Evolutionary conservation across 2,113 vertebrate genomes (phyloP), one percentile per base, ranked within the genome.

Genomic region (Nycticebus coucang): DNA sequence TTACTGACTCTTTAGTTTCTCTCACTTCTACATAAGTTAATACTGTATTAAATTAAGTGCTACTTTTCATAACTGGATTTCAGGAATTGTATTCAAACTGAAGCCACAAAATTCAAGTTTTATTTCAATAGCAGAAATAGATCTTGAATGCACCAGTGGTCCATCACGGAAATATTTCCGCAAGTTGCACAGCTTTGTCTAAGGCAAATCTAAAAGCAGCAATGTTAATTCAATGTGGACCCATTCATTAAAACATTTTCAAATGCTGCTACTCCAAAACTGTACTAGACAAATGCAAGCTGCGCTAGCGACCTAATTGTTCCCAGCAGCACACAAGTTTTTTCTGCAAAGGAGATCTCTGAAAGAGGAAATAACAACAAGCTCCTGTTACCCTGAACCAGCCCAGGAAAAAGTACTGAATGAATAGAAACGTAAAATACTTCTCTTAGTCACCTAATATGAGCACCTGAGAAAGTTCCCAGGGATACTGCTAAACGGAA

Each of bases 171-270:
- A 92, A 82, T 80, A 87, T 57, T 59, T 78, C 78, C 90, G 96
- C 66, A 82, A 96, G 85, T 69, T 55, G 71, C 80, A 88, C 91
- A 94, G 89, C 92, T 97, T 92, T 92, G 84, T 82, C 97, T 87
- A 91, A 37, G 26, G 53, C 87, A 92, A 91, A 92, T 90, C 24
- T 75, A 94, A 91, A 94, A 78, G 91, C 91, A 93, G 85, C 87
- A 90, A 80, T 35, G 33, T 86, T 86, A 95, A 97, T 81, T 93
- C 93, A 95, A 94, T 95, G 97, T 86, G 74, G 94, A 71, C 91
- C 74, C 95, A 97, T 95, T 97, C 97, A 96, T 97, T 84, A 97
- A 94, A 96, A 88, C 89, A 91, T 93, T 95, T 97, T 94, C 94
- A 86, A 88, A 95, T 88, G 92, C 94, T 83, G 74, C 62, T 87